phyloP scores from a whole-genome alignment of 2,888 invertebrate species.

The Celastrina argiolus region DNA sequence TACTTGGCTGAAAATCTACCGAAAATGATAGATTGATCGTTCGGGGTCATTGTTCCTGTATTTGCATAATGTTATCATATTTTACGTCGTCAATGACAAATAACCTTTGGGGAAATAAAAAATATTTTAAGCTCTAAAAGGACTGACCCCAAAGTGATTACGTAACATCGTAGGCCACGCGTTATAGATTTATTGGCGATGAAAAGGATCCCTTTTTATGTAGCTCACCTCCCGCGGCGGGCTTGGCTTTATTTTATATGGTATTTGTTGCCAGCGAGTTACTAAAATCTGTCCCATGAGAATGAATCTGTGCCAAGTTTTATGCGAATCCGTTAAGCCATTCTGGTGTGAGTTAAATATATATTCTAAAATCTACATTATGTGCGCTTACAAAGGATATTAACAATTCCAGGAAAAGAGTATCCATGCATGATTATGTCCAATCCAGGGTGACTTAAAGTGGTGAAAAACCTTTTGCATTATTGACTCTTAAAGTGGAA shows the following conservation, averaged over 20 bases:
- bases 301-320: not conserved
- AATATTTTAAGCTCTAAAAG: not conserved
- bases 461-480: too few species aligned
- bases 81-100: not conserved
- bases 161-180: not conserved
- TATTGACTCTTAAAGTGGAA: too few species aligned
- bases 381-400: too few species aligned
- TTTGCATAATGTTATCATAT: slow-evolving; percentile 7
- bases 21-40: not conserved
- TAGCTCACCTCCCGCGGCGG: not conserved
- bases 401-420: too few species aligned
- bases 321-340: not conserved
- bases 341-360: not conserved
- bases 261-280: not conserved
- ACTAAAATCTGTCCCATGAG: slow-evolving; percentile 4
- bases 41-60: not conserved
- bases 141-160: slow-evolving; percentile 4
- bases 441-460: too few species aligned
- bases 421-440: too few species aligned
- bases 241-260: slow-evolving; percentile 8
- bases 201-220: slow-evolving; percentile 1
- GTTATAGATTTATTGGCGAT: slow-evolving; percentile 1
- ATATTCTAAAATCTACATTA: too few species aligned
- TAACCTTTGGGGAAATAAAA: not conserved
- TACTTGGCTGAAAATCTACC: not conserved